Base-by-base conservation (phyloP, 2,888 invertebrate genomes). In the Punctoribates punctum region DNA sequence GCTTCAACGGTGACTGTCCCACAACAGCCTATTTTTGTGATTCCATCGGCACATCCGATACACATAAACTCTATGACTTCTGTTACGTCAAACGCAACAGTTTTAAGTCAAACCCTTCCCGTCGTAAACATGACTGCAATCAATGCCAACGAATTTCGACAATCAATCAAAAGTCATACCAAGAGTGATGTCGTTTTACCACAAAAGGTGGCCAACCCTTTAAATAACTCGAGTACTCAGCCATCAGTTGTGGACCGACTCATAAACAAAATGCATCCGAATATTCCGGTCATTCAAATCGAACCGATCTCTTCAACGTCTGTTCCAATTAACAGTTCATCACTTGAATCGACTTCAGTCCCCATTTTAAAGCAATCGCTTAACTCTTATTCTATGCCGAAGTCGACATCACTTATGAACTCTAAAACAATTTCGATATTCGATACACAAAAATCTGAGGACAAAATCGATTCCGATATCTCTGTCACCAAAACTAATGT, bases 251-350 rank as follows among this genome's bases (percentile, higher is more conserved):
- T 62, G 15, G 17, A 62, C 27, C 29, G 15, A 29, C 17, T 62
- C 27, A 62, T 62, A 11, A 23, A 57, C 11, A 25, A 20, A 57
- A 20, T 57, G 8, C 20, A 62, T 23, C 17, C 25, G 29, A 34
- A 34, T 29, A 67, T 67, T 38, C 67, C 67, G 17, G n/a, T 67
- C 38, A 67, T 67, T 67, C 34, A 67, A 15, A 29, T 67, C 38
- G 67, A 67, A 34, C 23, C 25, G 17, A 57, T 57, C n/a, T 13
- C 13, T 27, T 38, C 67, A n/a, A 34, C 34, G 15, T 17, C 67
- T 38, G 67, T 67, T 20, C 67, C 67, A 4, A 34, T 67, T 1
- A 38, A 38, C 13, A 67, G 67, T 67, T 20, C 60, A 25, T 48
- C 48, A 3, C 15, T n/a, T 4, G n/a, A 11, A 4, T 17, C 15